A percentile compares a stretch with the other conserved stretches of the same genome.
These are phyloP conservation scores for Chiridota heheva DNA, from an alignment of 35 echinoderm and acorn worm species.

Conservation along the genomic window DNA sequence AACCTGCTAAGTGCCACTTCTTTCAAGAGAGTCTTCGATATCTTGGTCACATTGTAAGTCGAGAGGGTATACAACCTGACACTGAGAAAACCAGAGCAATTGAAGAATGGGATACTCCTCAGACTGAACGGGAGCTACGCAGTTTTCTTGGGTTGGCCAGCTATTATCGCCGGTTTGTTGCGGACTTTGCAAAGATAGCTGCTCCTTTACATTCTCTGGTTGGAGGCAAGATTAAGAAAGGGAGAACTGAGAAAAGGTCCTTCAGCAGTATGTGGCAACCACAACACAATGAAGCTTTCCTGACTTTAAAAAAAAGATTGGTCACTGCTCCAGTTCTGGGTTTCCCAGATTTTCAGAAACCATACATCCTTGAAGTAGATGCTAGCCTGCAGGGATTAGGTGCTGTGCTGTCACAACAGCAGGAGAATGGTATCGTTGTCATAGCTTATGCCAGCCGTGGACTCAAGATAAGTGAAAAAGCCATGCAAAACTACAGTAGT, in stretches of 20 bases:
- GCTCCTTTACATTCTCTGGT: slow-evolving; percentile 29
- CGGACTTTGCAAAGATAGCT: slow-evolving; percentile 11
- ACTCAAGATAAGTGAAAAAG: slow-evolving; percentile 47
- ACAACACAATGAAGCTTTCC: slow-evolving; percentile 15
- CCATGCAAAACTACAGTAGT: slow-evolving; percentile 80
- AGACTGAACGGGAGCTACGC: slow-evolving; percentile 23
- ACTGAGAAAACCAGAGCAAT: slow-evolving; percentile 31
- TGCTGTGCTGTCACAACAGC: slow-evolving; percentile 60
- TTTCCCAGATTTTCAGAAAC: slow-evolving; percentile 29
- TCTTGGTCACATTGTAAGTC: slow-evolving; percentile 39
- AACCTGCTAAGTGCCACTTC: slow-evolving; percentile 39
- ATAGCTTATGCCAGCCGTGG: slow-evolving; percentile 55
- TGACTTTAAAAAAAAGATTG: neutral
- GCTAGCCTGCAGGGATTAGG: slow-evolving; percentile 43
- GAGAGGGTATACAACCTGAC: slow-evolving; percentile 11
- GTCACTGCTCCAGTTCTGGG: slow-evolving; percentile 40
- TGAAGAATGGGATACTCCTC: slow-evolving; percentile 20
- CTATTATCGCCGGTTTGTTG: slow-evolving; percentile 42
- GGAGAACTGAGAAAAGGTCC: neutral
- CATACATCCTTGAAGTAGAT: slow-evolving; percentile 20
- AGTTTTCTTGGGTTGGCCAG: slow-evolving; percentile 32
- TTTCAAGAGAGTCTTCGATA: slow-evolving; percentile 25
- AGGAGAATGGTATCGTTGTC: slow-evolving; percentile 31
- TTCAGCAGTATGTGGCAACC: slow-evolving; percentile 16
- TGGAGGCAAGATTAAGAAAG: slow-evolving; percentile 8